Evolutionary conservation across 2,888 invertebrate species (phyloP).

Genomic region (Opisthograptis luteolata): DNA sequence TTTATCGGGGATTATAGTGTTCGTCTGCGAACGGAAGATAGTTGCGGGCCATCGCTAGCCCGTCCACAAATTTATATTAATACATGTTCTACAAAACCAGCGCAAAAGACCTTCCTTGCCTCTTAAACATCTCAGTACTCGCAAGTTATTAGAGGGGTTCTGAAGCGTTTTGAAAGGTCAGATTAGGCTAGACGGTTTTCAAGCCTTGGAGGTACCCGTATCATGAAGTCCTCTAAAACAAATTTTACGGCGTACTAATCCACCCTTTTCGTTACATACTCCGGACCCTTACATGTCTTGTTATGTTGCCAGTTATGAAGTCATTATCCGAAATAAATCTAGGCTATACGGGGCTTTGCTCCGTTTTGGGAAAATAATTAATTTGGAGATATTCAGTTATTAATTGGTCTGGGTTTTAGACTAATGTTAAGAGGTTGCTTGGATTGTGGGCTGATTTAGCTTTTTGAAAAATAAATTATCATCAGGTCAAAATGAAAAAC

Average conservation of each 20-base stretch:
- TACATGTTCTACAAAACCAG: slow-evolving; percentile 57
- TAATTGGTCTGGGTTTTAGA: slow-evolving; percentile 47
- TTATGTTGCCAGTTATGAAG: slow-evolving; percentile 70
- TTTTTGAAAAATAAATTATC: too few species aligned
- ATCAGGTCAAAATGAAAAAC: too few species aligned
- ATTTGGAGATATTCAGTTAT: slow-evolving; percentile 59
- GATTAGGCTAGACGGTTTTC: slow-evolving; percentile 44
- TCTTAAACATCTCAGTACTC: slow-evolving; percentile 28
- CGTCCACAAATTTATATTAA: slow-evolving; percentile 64
- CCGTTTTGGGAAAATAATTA: slow-evolving; percentile 62
- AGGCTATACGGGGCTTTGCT: slow-evolving; percentile 68
- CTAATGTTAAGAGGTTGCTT: not conserved
- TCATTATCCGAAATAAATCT: slow-evolving; percentile 80
- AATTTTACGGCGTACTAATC: slow-evolving; percentile 81
- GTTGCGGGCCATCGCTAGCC: slow-evolving; percentile 67
- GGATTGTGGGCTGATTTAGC: too few species aligned
- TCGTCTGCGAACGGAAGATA: slow-evolving; percentile 81
- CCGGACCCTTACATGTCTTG: slow-evolving; percentile 71
- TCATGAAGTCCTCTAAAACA: slow-evolving; percentile 74
- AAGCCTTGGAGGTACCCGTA: slow-evolving; percentile 71
- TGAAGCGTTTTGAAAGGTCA: slow-evolving; percentile 38
- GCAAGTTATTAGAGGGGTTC: slow-evolving; percentile 3
- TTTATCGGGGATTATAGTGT: slow-evolving; percentile 85
- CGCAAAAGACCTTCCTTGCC: slow-evolving; percentile 23
- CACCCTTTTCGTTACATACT: slow-evolving; percentile 68